Percentiles rank a stretch among this genome's conserved stretches.
These are phyloP conservation scores for Scolopax rusticola DNA, from an alignment of 2,797 vertebrate species.

Conservation along the genomic window DNA sequence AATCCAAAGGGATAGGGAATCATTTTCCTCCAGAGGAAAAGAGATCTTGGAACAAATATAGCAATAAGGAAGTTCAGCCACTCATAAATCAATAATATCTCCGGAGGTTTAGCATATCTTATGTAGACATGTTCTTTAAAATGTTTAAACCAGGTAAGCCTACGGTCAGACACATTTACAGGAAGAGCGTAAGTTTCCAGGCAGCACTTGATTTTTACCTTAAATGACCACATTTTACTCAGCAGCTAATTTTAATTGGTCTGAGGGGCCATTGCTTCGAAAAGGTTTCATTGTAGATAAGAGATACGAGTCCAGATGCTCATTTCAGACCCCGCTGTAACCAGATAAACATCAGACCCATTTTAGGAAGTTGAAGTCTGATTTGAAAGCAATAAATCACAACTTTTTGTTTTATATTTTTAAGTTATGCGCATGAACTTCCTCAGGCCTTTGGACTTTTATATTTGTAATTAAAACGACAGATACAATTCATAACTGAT, in stretches of 20 bases:
- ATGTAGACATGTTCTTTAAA: neutral
- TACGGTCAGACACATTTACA: neutral
- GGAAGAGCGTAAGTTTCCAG: neutral
- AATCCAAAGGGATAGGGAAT: neutral
- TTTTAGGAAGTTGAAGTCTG: neutral
- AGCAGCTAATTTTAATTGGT: neutral
- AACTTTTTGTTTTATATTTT: neutral
- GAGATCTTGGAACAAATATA: neutral
- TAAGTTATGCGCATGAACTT: neutral
- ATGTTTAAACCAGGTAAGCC: neutral
- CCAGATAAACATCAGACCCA: neutral
- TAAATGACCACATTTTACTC: neutral
- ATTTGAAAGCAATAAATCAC: neutral
- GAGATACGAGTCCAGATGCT: neutral
- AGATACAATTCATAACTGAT: neutral
- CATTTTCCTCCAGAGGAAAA: neutral
- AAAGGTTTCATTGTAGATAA: neutral
- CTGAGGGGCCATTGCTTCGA: neutral
- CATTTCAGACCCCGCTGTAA: neutral
- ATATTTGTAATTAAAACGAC: neutral
- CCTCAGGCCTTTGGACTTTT: neutral
- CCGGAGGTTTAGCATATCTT: neutral
- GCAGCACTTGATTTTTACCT: neutral
- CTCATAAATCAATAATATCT: neutral
- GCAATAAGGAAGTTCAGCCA: neutral